phyloP scores from a whole-genome alignment of 2,888 invertebrate species.

The Busseola fusca region DNA sequence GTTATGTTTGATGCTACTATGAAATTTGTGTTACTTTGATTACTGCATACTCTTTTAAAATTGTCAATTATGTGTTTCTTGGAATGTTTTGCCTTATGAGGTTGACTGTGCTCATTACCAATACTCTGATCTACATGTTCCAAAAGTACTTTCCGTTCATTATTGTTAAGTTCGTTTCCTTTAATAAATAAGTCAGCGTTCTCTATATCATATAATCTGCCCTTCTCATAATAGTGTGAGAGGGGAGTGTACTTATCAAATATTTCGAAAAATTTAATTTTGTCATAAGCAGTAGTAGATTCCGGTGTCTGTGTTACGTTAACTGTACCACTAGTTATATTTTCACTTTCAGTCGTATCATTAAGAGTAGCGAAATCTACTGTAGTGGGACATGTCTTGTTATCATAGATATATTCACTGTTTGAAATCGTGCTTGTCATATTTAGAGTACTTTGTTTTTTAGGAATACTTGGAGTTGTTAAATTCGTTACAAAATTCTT shows the following conservation, averaged over 20 bases:
- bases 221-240: conserved; percentile 37
- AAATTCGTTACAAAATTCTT: background rate
- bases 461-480: background rate
- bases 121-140: conserved; percentile 66
- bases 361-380: conserved; percentile 8
- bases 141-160: conserved; percentile 60
- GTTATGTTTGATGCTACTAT: background rate
- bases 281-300: conserved; percentile 70
- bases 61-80: conserved; percentile 70
- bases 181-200: conserved; percentile 46
- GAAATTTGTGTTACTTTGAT: conserved; percentile 8
- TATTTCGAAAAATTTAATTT: conserved; percentile 82
- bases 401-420: conserved; percentile 11
- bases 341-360: conserved; percentile 11
- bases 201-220: conserved; percentile 44
- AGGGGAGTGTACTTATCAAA: conserved; percentile 75
- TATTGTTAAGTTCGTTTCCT: conserved; percentile 46
- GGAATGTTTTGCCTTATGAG: conserved; percentile 65
- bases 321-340: background rate
- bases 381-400: conserved; percentile 53
- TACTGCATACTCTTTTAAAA: conserved; percentile 20
- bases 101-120: conserved; percentile 55
- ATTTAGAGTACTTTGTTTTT: background rate
- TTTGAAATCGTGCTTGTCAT: conserved; percentile 1
- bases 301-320: conserved; percentile 7